Evolutionary conservation across 2,888 invertebrate species (phyloP), one percentile per base, ranked within the genome.

Genomic region (Lysandra bellargus): DNA sequence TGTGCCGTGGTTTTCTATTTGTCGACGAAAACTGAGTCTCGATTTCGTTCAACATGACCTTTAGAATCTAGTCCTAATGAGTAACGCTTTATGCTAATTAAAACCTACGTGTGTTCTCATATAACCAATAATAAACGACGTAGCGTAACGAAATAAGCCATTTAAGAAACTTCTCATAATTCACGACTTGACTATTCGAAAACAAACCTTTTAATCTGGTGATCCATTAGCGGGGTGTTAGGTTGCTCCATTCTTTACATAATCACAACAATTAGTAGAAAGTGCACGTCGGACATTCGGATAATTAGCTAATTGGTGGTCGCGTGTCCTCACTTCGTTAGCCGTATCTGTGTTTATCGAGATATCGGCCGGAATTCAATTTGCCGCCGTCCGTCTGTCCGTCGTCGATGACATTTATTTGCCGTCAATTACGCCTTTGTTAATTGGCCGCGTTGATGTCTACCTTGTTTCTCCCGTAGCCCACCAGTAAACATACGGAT

Each of bases 251-350:
- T 37, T 33, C 14, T 37, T 69, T 69, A 69, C 69, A 33, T 69
- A 69, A 69, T 69, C 69, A 69, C 69, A 37, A 37, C 30, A 30
- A 30, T 64, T 12, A 30, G 49, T 49, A 4, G 75, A 30, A 23
- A 14, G 23, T 37, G 40, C 53, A 60, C n/a, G 12, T n/a, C 74
- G 53, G 14, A n/a, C 78, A 80, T 80, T 80, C 79, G 53, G 81
- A 83, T 83, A 84, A 85, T 85, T 83, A 84, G 84, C 82, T 84
- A 82, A 85, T 83, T 84, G 84, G 82, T 78, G 81, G 78, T 81
- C 80, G 82, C 83, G 83, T 82, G 83, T 80, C 81, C 79, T 78
- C 82, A 80, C 84, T 83, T 84, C 84, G 84, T 85, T 84, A 85
- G 82, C 80, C 80, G 74, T 33, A 30, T 79, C 60, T 60, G 17